phyloP scores from a whole-genome alignment of 2,888 invertebrate genomes.

The Hermaeophaga mercurialis region DNA sequence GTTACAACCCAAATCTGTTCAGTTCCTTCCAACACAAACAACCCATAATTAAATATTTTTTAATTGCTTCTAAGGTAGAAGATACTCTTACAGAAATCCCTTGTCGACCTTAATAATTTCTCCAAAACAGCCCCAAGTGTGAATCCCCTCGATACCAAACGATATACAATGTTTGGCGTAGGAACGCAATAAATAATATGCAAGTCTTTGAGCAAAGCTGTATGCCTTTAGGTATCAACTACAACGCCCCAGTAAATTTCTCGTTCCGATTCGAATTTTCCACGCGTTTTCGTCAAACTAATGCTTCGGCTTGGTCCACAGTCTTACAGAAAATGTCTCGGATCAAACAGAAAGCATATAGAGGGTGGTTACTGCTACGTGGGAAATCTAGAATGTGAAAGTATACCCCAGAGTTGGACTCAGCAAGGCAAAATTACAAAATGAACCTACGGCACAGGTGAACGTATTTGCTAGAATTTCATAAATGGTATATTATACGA shows the following conservation, averaged over 20 bases:
- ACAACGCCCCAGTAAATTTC: constrained; percentile 43
- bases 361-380: constrained; percentile 54
- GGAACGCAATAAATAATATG: constrained; percentile 60
- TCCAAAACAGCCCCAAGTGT: constrained; percentile 35
- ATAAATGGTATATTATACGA: no score
- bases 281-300: neutral
- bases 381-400: constrained; percentile 34
- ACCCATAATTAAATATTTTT: constrained; percentile 23
- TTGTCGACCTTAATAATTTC: constrained; percentile 25
- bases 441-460: no score
- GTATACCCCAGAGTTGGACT: constrained; percentile 15
- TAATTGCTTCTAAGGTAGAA: constrained; percentile 12
- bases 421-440: no score
- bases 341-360: constrained; percentile 61
- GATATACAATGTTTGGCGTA: constrained; percentile 56
- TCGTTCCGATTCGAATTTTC: neutral
- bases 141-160: constrained; percentile 41
- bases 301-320: constrained; percentile 34
- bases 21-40: no score
- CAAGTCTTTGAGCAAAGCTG: constrained; percentile 57
- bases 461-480: no score
- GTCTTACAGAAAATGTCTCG: constrained; percentile 41
- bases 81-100: constrained; percentile 8
- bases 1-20: no score
- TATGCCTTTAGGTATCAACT: constrained; percentile 57